phyloP scores from a whole-genome alignment of 2,113 vertebrate genomes.

The Trichechus manatus region DNA sequence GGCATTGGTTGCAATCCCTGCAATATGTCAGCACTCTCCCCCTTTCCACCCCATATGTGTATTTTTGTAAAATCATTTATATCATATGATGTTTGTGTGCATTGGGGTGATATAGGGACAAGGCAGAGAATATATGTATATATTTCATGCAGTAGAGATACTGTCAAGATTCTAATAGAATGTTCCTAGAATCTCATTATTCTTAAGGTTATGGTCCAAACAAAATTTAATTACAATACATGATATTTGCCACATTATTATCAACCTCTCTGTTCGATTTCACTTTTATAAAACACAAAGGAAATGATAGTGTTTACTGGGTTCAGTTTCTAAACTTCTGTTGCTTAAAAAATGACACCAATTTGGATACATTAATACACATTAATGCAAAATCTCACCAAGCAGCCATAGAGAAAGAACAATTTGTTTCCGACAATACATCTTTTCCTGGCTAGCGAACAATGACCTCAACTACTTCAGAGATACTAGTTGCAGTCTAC shows the following conservation, averaged over 20 bases:
- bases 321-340: conserved; percentile 43
- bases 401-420: conserved; percentile 25
- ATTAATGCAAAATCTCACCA: conserved; percentile 60
- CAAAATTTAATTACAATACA: conserved; percentile 28
- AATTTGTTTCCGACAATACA: conserved; percentile 32
- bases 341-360: conserved; percentile 43
- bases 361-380: conserved; percentile 33
- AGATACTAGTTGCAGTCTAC: neutral
- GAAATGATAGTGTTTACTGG: conserved; percentile 31
- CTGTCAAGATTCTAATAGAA: conserved; percentile 10
- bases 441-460: conserved; percentile 30
- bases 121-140: neutral
- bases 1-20: too few species aligned
- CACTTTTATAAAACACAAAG: conserved; percentile 51
- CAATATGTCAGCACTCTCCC: too few species aligned
- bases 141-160: conserved; percentile 3
- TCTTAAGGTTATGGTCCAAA: conserved; percentile 35
- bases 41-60: too few species aligned
- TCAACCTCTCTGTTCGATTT: conserved; percentile 38
- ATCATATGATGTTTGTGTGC: neutral
- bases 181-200: conserved; percentile 48
- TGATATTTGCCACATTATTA: conserved; percentile 24
- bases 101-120: neutral
- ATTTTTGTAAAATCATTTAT: neutral
- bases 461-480: neutral